Evolutionary conservation across 2,888 invertebrate genomes (phyloP).

Genomic region (Tetragonisca angustula): DNA sequence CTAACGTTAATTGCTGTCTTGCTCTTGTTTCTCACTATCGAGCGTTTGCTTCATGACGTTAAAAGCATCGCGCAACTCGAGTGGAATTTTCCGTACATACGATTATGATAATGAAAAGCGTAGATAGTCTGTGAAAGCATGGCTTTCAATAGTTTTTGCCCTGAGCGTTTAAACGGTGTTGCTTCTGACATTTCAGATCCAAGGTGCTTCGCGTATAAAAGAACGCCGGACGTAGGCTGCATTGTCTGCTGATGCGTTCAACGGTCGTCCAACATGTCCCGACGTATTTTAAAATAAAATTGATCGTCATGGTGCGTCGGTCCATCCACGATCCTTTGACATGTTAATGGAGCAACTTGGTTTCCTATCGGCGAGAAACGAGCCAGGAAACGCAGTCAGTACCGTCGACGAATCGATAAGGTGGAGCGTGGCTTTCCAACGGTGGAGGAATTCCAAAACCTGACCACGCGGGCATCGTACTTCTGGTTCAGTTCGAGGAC

Average conservation of each 20-base stretch:
- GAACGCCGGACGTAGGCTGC: background rate
- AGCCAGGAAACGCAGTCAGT: slow-evolving; percentile 66
- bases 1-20: background rate
- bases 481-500: slow-evolving; percentile 6
- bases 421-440: slow-evolving; percentile 56
- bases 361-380: slow-evolving; percentile 67
- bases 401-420: slow-evolving; percentile 73
- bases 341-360: slow-evolving; percentile 47
- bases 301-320: background rate
- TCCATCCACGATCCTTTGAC: slow-evolving; percentile 28
- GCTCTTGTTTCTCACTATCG: background rate
- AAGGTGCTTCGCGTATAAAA: background rate
- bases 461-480: slow-evolving; percentile 27
- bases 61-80: background rate
- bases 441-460: slow-evolving; percentile 63
- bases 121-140: background rate
- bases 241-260: background rate
- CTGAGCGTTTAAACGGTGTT: background rate
- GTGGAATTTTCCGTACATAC: slow-evolving; percentile 16
- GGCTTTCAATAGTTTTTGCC: background rate
- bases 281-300: slow-evolving; percentile 6
- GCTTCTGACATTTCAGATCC: slow-evolving; percentile 37
- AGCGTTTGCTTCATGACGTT: background rate
- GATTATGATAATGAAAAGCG: slow-evolving; percentile 15
- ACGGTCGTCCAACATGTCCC: slow-evolving; percentile 5